Conservation (phyloP, 2,888 invertebrate genomes). For the Drosophila merina region DNA sequence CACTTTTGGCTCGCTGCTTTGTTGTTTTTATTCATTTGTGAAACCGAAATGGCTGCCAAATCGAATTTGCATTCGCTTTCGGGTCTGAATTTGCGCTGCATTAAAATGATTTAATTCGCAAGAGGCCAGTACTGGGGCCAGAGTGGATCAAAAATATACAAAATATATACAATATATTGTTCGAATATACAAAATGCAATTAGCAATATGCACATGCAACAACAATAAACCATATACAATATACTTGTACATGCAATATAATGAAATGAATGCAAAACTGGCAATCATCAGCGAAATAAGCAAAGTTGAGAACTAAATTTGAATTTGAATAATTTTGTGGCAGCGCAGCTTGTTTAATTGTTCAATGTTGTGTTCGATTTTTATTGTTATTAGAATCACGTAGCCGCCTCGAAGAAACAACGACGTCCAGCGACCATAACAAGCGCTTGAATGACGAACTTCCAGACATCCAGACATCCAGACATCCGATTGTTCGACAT, state of each 20-base stretch:
- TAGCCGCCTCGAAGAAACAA: slow-evolving; percentile 54
- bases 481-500: slow-evolving; percentile 46
- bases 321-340: slow-evolving; percentile 29
- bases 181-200: slow-evolving; percentile 70
- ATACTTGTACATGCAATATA: no score
- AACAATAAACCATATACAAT: slow-evolving; percentile 18
- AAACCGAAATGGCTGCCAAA: slow-evolving; percentile 37
- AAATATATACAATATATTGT: slow-evolving; percentile 61
- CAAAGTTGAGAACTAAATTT: slow-evolving; percentile 55
- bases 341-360: slow-evolving; percentile 58
- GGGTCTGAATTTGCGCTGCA: slow-evolving; percentile 43
- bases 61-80: slow-evolving; percentile 43
- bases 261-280: slow-evolving; percentile 27
- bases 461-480: slow-evolving; percentile 50
- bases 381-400: slow-evolving; percentile 78
- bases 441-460: slow-evolving; percentile 48
- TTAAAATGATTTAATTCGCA: slow-evolving; percentile 53
- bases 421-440: slow-evolving; percentile 9
- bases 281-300: slow-evolving; percentile 31
- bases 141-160: slow-evolving; percentile 44
- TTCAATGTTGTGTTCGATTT: slow-evolving; percentile 63
- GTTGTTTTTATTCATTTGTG: slow-evolving; percentile 25
- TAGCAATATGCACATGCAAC: slow-evolving; percentile 48
- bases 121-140: background rate
- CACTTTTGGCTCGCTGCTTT: slow-evolving; percentile 39